A percentile compares a stretch with the other conserved stretches of the same genome.
phyloP scores from a whole-genome alignment of 2,888 invertebrate species.

The Epistrophella euchroma region DNA sequence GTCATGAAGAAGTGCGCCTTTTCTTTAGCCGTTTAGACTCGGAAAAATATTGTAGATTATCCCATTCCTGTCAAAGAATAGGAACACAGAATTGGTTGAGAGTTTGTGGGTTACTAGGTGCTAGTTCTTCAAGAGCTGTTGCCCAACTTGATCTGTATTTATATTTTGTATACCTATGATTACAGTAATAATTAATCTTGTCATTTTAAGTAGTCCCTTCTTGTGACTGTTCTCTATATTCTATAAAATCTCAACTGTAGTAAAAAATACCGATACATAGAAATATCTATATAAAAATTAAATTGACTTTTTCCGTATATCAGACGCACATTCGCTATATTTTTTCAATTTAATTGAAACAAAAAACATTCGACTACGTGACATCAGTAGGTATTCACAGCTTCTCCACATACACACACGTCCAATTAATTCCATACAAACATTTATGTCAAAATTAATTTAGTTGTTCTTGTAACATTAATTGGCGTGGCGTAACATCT shows the following conservation, averaged over 20 bases:
- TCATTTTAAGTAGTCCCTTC: too few species aligned
- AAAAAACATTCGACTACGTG: neutral
- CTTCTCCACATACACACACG: neutral
- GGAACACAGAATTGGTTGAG: too few species aligned
- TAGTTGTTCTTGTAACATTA: conserved; percentile 63
- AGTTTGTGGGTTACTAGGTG: too few species aligned
- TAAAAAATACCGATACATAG: neutral
- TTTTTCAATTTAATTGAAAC: neutral
- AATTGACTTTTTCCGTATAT: conserved; percentile 20
- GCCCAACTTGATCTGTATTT: too few species aligned
- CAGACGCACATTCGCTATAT: conserved; percentile 5
- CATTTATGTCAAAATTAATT: conserved; percentile 54
- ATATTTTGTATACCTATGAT: too few species aligned
- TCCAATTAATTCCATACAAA: neutral
- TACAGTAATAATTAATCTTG: too few species aligned
- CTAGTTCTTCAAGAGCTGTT: too few species aligned
- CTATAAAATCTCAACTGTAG: neutral
- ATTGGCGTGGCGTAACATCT: conserved; percentile 63
- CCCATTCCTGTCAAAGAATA: too few species aligned
- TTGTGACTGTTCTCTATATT: neutral
- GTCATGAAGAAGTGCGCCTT: too few species aligned
- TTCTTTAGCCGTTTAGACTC: too few species aligned
- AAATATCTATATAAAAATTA: neutral
- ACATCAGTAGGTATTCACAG: neutral
- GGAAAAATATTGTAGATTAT: too few species aligned